Conservation (phyloP, 2,113 vertebrate genomes). For the Neoarius graeffei region DNA sequence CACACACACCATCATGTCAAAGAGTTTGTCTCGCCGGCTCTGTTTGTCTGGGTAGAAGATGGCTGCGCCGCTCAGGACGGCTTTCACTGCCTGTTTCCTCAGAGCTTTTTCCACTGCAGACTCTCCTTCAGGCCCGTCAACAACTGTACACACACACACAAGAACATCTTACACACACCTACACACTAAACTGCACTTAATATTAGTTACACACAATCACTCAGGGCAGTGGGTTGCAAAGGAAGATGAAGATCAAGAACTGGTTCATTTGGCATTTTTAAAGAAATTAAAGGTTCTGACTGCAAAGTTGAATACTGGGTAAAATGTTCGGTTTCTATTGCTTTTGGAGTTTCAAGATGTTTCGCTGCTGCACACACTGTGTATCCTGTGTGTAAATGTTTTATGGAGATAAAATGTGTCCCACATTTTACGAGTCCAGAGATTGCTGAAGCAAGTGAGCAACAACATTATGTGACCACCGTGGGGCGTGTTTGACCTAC, state of each 20-base stretch:
- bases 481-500: too few species aligned
- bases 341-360: too few species aligned
- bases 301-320: too few species aligned
- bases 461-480: too few species aligned
- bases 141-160: slow-evolving; percentile 71
- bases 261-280: not conserved
- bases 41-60: slow-evolving; percentile 92
- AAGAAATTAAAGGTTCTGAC: too few species aligned
- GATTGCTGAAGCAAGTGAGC: too few species aligned
- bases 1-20: slow-evolving; percentile 87
- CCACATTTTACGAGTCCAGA: too few species aligned
- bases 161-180: not conserved
- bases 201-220: not conserved
- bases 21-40: slow-evolving; percentile 85
- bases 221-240: not conserved
- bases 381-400: too few species aligned
- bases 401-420: too few species aligned
- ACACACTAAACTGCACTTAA: not conserved
- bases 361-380: too few species aligned
- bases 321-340: too few species aligned
- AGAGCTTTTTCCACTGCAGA: slow-evolving; percentile 73
- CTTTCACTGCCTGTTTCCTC: slow-evolving; percentile 86
- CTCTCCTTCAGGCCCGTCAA: slow-evolving; percentile 79
- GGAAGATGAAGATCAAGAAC: not conserved
- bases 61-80: slow-evolving; percentile 90